These are phyloP conservation scores for Phyllopteryx taeniolatus DNA, from an alignment of 2,113 vertebrate species.

Conservation along the genomic window DNA sequence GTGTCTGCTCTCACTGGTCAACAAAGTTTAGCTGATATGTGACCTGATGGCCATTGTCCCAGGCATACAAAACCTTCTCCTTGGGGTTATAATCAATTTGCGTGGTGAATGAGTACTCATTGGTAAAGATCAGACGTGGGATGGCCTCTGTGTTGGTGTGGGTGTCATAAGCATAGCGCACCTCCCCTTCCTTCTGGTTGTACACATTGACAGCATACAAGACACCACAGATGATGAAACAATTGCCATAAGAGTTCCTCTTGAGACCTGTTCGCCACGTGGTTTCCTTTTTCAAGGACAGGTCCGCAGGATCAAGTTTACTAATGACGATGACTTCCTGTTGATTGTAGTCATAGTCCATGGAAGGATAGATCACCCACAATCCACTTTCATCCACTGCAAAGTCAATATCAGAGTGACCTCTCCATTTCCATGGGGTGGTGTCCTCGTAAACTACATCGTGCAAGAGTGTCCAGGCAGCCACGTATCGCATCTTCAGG, in stretches of 20 bases:
- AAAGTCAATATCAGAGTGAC: slow-evolving; percentile 95
- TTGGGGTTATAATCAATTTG: slow-evolving; percentile 97
- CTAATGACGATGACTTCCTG: slow-evolving; percentile 90
- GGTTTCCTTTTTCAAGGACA: slow-evolving; percentile 86
- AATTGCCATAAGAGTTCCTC: slow-evolving; percentile 90
- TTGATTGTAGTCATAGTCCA: slow-evolving; percentile 84
- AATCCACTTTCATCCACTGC: slow-evolving; percentile 96
- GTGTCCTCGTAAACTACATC: slow-evolving; percentile 91
- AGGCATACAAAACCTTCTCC: slow-evolving; percentile 91
- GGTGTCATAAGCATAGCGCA: slow-evolving; percentile 92
- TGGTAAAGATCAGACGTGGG: slow-evolving; percentile 87
- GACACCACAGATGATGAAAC: slow-evolving; percentile 94
- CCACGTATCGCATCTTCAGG: slow-evolving; percentile 87
- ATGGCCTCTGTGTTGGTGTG: slow-evolving; percentile 87
- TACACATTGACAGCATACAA: slow-evolving; percentile 90
- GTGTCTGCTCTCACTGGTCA: slow-evolving; percentile 67
- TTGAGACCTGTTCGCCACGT: slow-evolving; percentile 90
- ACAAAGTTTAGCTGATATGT: slow-evolving; percentile 87
- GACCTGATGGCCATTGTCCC: slow-evolving; percentile 97
- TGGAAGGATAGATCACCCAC: slow-evolving; percentile 92
- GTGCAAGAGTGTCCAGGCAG: slow-evolving; percentile 86
- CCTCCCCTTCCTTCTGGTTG: slow-evolving; percentile 85
- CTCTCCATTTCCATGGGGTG: slow-evolving; percentile 96
- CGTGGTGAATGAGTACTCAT: slow-evolving; percentile 85
- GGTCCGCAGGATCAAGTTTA: slow-evolving; percentile 86